Evolutionary conservation across 2,113 vertebrate genomes (phyloP), one percentile per base, ranked within the genome.

Genomic region (Climacteris rufus): DNA sequence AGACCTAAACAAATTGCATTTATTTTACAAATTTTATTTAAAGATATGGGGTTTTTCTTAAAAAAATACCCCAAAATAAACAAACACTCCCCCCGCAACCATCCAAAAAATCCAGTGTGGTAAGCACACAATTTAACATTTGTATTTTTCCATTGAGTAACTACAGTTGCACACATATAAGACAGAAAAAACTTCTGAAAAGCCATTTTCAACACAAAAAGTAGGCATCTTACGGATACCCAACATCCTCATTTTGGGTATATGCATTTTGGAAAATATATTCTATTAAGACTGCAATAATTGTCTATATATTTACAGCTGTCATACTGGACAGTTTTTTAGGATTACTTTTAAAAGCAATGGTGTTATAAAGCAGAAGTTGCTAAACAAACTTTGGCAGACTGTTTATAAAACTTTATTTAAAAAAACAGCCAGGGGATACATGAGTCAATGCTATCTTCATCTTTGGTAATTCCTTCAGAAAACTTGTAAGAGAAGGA

Each of bases 21-120:
- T 47, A 54, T 71, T 93, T 93, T 71, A 30, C 2, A 35, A 50
- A 23, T 59, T 39, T 54, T 42, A 39, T 44, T 82, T 21, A 85
- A 79, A 69, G 5, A 16, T 25, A 2, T 49, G 23, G 0, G 15
- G 0, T 64, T 77, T 45, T n/a, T 57, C 15, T 30, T 33, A 5
- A 39, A 60, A 47, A 9, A 54, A 54, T 9, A 52, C 3, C 9
- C 17, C 11, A 47, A 7, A 75, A 76, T 3, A 68, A 21, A 18
- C 3, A 52, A 52, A 13, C 2, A 20, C 3, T 8, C 7, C 7
- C 7, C 6, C 9, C 12, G n/a, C 1, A 64, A 42, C 4, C 5
- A 15, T 10, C 2, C 23, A 50, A 31, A 24, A 35, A 60, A 8
- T 22, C 1, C 0, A 11, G 53, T 0, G 0, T 7, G 66, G 6